Base-by-base conservation (phyloP, 2,113 vertebrate genomes). In the Tetraodon nigroviridis region DNA sequence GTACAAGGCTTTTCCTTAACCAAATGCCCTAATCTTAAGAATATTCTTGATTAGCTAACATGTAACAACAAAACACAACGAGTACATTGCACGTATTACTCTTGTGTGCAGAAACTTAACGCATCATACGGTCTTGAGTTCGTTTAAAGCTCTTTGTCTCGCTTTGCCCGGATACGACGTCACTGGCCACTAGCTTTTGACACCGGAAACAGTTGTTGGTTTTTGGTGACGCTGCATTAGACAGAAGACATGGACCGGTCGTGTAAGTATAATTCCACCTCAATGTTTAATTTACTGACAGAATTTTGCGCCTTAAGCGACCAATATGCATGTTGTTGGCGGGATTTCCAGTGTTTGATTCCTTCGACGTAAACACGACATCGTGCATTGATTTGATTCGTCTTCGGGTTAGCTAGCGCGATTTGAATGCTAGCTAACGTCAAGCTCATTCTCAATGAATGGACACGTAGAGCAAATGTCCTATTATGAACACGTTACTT, bases 171-270 rank as follows among this genome's bases (percentile, higher is more conserved):
- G 85, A 87, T 60, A 4, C 76, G 5, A 18, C 44, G 27, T 58
- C 0, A 20, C 1, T 4, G 14, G 1, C 66, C 65, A 49, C 58
- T 20, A 51, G 5, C 52, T 61, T 22, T 17, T 65, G 21, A 60
- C 64, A 70, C 85, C 88, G 90, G 90, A 91, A 91, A 79, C 19
- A 66, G 15, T 85, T 55, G 53, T 64, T 42, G 61, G 64, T 70
- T 86, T 86, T 81, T 79, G 89, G 87, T 90, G 89, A 90, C 89
- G 90, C 84, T 90, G 87, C 89, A 88, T 85, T 80, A 86, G 87
- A 83, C 76, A 69, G 64, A 48, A 76, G 86, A 90, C 83, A 91
- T 92, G 91, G 86, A 90, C 66, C 85, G 79, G 47, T 73, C 66
- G 58, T 29, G 91, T 92, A 68, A 91, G 90, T 89, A 45, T 61